Evolutionary conservation across 2,797 vertebrate genomes (phyloP).

Genomic region (Rhinophrynus dorsalis): DNA sequence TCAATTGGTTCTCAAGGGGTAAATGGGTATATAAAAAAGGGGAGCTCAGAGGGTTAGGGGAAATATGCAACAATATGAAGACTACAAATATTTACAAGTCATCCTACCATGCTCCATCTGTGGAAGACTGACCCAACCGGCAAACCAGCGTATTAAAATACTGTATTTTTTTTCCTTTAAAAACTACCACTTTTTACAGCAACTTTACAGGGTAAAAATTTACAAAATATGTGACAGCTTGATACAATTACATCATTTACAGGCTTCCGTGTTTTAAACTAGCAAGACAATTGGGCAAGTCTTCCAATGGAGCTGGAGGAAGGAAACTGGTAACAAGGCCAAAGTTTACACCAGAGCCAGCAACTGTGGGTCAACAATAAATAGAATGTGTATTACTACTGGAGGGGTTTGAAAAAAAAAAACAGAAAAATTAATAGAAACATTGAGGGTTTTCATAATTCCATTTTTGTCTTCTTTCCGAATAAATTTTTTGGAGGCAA

Average conservation of each 20-base stretch:
- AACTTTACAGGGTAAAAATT: slow-evolving; percentile 99
- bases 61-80: too few relatives aligned
- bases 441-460: too few relatives aligned
- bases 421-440: slow-evolving; percentile 70
- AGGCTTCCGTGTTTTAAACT: slow-evolving; percentile 87
- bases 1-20: too few relatives aligned
- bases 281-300: slow-evolving; percentile 76
- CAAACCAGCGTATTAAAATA: slow-evolving; percentile 96
- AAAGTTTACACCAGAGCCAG: slow-evolving; percentile 77
- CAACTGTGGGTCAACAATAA: slow-evolving; percentile 77
- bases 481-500: too few relatives aligned
- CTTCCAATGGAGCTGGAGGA: slow-evolving; percentile 68
- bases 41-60: too few relatives aligned
- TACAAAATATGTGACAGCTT: slow-evolving; percentile 91
- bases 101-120: slow-evolving; percentile 73
- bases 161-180: slow-evolving; percentile 82
- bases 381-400: too few relatives aligned
- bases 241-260: slow-evolving; percentile 95
- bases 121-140: slow-evolving; percentile 84
- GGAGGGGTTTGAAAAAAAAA: slow-evolving; percentile 66
- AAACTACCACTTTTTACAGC: slow-evolving; percentile 83
- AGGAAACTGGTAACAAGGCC: slow-evolving; percentile 65
- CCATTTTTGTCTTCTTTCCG: too few relatives aligned
- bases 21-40: too few relatives aligned
- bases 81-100: slow-evolving; percentile 74